These are phyloP conservation scores for Prionailurus viverrinus DNA, from an alignment of 2,113 vertebrate species.

Conservation along the genomic window DNA sequence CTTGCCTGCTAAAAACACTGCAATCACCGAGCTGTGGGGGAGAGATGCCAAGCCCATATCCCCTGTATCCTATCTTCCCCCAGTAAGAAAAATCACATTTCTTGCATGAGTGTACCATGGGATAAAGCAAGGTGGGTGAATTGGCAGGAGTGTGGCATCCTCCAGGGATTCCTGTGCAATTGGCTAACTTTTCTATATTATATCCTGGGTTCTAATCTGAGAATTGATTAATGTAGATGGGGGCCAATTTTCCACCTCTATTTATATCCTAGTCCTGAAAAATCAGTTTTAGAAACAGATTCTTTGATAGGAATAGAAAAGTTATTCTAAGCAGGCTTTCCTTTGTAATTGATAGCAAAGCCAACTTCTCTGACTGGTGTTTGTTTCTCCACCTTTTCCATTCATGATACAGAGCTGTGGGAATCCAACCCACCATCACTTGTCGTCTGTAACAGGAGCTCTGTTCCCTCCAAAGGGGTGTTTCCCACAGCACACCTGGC, in stretches of 20 bases:
- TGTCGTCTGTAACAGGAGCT: not conserved
- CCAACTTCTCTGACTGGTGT: not conserved
- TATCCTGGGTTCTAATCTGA: slow-evolving; percentile 28
- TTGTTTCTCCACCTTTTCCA: not conserved
- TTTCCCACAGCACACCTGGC: not conserved
- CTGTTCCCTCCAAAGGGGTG: rapidly evolving
- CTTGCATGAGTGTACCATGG: not conserved
- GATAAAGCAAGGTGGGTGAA: not conserved
- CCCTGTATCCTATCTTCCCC: not conserved
- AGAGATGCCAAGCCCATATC: not conserved
- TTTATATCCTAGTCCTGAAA: slow-evolving; percentile 85
- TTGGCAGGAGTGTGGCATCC: not conserved
- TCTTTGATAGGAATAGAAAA: slow-evolving; percentile 83
- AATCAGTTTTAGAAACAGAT: slow-evolving; percentile 85
- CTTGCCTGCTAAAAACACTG: not conserved
- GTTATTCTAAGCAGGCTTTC: slow-evolving; percentile 63
- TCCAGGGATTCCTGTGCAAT: not conserved
- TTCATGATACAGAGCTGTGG: not conserved
- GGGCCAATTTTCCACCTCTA: slow-evolving; percentile 73
- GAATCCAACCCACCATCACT: not conserved
- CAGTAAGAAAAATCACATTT: not conserved
- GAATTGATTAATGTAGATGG: slow-evolving; percentile 41
- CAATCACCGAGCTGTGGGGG: not conserved
- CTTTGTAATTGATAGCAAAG: slow-evolving; percentile 60
- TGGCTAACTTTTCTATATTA: not conserved